These are phyloP conservation scores for Encarsia formosa DNA, from an alignment of 2,888 invertebrate genomes.

Conservation along the genomic window DNA sequence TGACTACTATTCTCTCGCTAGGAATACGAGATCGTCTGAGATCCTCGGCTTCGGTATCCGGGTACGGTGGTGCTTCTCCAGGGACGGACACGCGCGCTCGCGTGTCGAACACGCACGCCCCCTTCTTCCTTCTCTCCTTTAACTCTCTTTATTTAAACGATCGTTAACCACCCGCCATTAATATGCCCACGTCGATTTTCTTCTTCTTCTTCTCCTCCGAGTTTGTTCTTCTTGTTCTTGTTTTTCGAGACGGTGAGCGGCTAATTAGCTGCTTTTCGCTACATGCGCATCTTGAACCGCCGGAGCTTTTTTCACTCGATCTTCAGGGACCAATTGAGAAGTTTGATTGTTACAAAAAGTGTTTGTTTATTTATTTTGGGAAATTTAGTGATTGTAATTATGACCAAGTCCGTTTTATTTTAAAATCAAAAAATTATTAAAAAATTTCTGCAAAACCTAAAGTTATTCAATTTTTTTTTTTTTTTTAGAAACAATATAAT, in stretches of 20 bases:
- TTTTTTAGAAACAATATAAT: too few relatives aligned
- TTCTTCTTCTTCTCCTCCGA: slow-evolving; percentile 2
- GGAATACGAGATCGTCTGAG: slow-evolving; percentile 51
- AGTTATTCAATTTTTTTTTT: too few relatives aligned
- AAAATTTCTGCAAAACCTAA: too few relatives aligned
- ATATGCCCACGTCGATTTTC: slow-evolving; percentile 27
- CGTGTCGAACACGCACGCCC: slow-evolving; percentile 24
- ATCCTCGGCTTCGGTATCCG: slow-evolving; percentile 43
- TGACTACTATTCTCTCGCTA: slow-evolving; percentile 50
- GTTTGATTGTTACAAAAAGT: too few relatives aligned
- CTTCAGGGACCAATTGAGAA: too few relatives aligned
- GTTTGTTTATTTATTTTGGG: too few relatives aligned
- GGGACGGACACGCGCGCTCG: slow-evolving; percentile 20
- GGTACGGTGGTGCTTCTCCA: slow-evolving; percentile 35
- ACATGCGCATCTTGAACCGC: too few relatives aligned
- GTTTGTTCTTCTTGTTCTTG: background rate
- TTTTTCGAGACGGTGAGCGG: slow-evolving; percentile 9
- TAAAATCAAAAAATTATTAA: too few relatives aligned
- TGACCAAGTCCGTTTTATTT: too few relatives aligned
- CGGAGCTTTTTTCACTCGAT: too few relatives aligned
- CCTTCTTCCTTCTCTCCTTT: slow-evolving; percentile 4
- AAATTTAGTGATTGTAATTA: too few relatives aligned
- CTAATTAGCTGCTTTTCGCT: slow-evolving; percentile 27
- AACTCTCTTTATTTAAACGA: slow-evolving; percentile 7
- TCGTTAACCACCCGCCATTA: slow-evolving; percentile 22